phyloP scores from a whole-genome alignment of 2,797 vertebrate species.

The Dendrocincla fuliginosa region DNA sequence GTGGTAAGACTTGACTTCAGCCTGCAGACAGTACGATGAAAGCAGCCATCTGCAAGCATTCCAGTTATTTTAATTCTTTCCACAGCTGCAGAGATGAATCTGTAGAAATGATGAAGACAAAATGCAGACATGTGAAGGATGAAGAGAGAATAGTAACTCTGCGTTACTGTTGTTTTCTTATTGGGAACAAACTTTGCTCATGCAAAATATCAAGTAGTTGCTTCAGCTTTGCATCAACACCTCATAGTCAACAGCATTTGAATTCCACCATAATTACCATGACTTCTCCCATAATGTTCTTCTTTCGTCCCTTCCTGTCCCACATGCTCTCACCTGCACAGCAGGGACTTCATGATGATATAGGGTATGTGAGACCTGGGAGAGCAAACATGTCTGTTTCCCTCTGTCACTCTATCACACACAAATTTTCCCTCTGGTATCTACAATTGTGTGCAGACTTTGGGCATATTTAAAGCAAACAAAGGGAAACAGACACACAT shows the following conservation, averaged over 20 bases:
- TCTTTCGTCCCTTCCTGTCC: neutral
- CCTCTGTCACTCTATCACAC: neutral
- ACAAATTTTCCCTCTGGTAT: neutral
- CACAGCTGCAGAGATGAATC: neutral
- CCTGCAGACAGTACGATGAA: neutral
- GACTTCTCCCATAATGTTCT: neutral
- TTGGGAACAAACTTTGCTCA: neutral
- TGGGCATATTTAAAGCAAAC: neutral
- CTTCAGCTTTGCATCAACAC: neutral
- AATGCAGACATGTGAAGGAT: neutral
- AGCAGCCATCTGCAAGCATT: neutral
- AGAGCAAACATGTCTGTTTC: neutral
- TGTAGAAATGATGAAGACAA: neutral
- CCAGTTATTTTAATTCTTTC: slow-evolving; percentile 6
- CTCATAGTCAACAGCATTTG: neutral
- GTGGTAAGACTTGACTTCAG: neutral
- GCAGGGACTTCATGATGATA: neutral
- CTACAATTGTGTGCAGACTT: neutral
- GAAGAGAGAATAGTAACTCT: neutral
- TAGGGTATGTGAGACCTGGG: neutral
- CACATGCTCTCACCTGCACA: accelerated
- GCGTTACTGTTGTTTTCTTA: accelerated
- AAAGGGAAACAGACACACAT: neutral
- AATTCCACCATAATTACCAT: neutral
- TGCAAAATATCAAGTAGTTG: neutral